Evolutionary conservation across 2,888 invertebrate genomes (phyloP), one percentile per base, ranked within the genome.

Genomic region (Agonopterix subpropinquella): DNA sequence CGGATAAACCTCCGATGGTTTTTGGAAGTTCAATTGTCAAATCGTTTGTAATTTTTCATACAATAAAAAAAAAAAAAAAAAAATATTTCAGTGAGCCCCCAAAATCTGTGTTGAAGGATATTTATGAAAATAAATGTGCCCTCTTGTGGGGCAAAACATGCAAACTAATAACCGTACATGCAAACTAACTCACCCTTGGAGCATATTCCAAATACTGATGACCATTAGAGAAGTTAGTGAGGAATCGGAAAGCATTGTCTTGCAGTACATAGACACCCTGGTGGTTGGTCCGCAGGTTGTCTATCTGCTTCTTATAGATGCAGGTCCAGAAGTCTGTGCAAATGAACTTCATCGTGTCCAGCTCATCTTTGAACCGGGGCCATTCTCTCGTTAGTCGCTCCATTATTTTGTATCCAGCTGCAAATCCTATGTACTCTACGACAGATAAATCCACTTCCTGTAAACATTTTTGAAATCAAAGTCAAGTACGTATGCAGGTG

Each of bases 311-410:
- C 68, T 98, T 98, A 77, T 98, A 99, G 37, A 99, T 92, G 41
- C 96, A 93, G n/a, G 95, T 94, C 99, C 99, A 99, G 73, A 99
- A 98, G 73, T 99, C 99, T 49, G 99, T 99, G 75, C 99, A 99
- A 48, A 99, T 96, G 66, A 98, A 99, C 80, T 99, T 99, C 91
- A 99, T 96, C 36, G 96, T 96, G 67, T 99, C 99, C 48, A 99
- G 79, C 80, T 99, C 99, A 85, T 98, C 98, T 82, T 98, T 97
- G 70, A 99, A 98, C 45, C 98, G 90, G 0, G 96, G 92, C 90
- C 95, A 95, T 75, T 99, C 98, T 70, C 96, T 92, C 0, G 98
- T 98, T 47, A 98, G 85, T 57, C 95, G 90, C 80, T 96, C 96
- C 76, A 96, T 95, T 49, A 96, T 91, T 66, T 95, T 92, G 72